Evolutionary conservation across 2,113 vertebrate genomes (phyloP).

Genomic region (Ciconia maguari): DNA sequence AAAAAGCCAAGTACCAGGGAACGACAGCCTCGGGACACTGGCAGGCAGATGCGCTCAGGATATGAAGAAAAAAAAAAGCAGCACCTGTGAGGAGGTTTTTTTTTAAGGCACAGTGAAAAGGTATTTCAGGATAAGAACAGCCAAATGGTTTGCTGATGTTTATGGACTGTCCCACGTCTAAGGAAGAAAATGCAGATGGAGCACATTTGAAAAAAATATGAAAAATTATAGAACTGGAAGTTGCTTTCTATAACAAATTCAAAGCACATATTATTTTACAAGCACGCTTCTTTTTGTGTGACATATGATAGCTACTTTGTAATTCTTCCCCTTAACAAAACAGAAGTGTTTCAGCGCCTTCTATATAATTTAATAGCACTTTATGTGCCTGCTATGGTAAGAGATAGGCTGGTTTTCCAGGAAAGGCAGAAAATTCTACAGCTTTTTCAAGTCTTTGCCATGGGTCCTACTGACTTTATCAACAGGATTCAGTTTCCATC

Average conservation of each 20-base stretch:
- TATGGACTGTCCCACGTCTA: neutral
- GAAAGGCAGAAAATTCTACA: neutral
- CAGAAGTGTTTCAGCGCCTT: neutral
- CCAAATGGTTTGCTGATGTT: neutral
- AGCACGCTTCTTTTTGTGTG: neutral
- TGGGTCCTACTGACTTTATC: neutral
- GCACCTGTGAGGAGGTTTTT: neutral
- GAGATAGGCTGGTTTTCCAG: neutral
- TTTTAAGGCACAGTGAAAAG: neutral
- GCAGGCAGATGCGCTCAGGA: neutral
- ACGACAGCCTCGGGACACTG: neutral
- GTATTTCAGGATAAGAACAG: neutral
- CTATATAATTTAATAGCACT: neutral
- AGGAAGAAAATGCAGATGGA: neutral
- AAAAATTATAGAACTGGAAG: neutral
- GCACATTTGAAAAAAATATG: neutral
- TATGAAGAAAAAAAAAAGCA: neutral
- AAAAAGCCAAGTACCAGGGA: neutral
- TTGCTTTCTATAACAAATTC: neutral
- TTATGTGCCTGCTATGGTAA: neutral
- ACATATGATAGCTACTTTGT: neutral
- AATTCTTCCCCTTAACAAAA: neutral
- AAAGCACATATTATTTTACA: neutral
- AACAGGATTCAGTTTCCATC: neutral
- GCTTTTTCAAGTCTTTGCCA: neutral